Base-by-base conservation (phyloP, 2,113 vertebrate species). In the Ceratotherium simum region DNA sequence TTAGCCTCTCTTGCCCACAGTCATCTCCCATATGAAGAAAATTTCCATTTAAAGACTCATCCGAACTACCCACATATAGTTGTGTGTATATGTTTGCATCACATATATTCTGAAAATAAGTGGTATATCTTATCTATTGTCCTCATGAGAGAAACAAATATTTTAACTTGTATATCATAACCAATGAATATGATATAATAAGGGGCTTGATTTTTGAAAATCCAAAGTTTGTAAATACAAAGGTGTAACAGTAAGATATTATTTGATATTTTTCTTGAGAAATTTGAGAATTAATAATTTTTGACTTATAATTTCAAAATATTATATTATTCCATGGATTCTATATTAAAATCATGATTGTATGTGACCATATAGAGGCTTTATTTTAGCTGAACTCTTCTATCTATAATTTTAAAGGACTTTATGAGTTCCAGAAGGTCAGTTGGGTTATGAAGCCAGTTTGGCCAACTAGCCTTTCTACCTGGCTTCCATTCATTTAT, bases 231-330 rank as follows among this genome's bases (percentile, higher is more conserved):
- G 21, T 76, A 93, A 90, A 29, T 79, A 69, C n/a, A 80, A 69
- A 78, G 6, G 6, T 95, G 0, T 54, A 54, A 25, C n/a, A 72
- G 8, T 65, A 81, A 82, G 33, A 62, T 87, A 58, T 62, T 73
- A 76, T 27, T 60, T 86, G 58, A 18, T 70, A 17, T 73, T 90
- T 54, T 92, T 91, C 58, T 86, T 90, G 8, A 90, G n/a, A 95
- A 80, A 69, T 80, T 73, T 81, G 31, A 60, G 70, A 90, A 95
- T 51, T 72, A 36, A 13, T 67, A 33, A 13, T 67, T 90, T 92
- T 54, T 54, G 14, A 54, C 16, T 78, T 69, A 60, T 67, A 80
- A 70, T 67, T 89, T 84, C 29, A 90, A 79, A 36, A 42, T 72
- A 46, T 12, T 62, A 3, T 67, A 4, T 78, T 79, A 46, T 69